These are phyloP conservation scores for Drosophila elegans DNA, from an alignment of 1,140 invertebrate species.

Conservation along the genomic window DNA sequence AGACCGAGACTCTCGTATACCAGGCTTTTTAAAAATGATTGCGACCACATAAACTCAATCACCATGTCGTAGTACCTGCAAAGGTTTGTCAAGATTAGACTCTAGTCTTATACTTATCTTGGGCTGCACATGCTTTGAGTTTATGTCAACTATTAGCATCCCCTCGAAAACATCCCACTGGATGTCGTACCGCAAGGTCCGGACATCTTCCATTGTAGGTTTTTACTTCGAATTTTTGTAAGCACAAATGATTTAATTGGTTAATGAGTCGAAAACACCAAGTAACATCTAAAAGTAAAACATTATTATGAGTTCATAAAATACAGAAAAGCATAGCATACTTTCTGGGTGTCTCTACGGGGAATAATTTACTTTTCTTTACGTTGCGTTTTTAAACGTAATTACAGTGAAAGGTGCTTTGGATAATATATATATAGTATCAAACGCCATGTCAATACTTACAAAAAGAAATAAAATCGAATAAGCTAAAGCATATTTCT, in stretches of 20 bases:
- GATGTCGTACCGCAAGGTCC: conserved; percentile 49
- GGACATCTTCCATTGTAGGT: conserved; percentile 41
- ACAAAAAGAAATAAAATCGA: background rate
- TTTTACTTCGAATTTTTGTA: conserved; percentile 8
- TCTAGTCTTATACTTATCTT: background rate
- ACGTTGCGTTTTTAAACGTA: too few relatives aligned
- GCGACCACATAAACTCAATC: conserved; percentile 68
- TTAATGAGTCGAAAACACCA: background rate
- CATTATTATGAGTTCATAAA: background rate
- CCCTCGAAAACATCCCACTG: conserved; percentile 53
- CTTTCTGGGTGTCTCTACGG: conserved; percentile 12
- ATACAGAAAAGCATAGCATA: conserved; percentile 18
- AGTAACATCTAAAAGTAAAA: background rate
- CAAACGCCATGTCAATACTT: too few relatives aligned
- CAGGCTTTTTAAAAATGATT: conserved; percentile 47
- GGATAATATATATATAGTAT: too few relatives aligned
- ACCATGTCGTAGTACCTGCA: conserved; percentile 53
- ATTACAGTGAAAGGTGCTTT: too few relatives aligned
- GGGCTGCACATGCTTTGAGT: conserved; percentile 48
- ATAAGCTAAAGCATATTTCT: conserved; percentile 7
- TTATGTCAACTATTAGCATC: conserved; percentile 58
- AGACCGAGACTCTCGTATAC: conserved; percentile 57
- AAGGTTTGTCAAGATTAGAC: background rate
- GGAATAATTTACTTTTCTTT: background rate
- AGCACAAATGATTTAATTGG: conserved; percentile 29